phyloP scores from a whole-genome alignment of 2,113 vertebrate genomes.

The Anseranas semipalmata region DNA sequence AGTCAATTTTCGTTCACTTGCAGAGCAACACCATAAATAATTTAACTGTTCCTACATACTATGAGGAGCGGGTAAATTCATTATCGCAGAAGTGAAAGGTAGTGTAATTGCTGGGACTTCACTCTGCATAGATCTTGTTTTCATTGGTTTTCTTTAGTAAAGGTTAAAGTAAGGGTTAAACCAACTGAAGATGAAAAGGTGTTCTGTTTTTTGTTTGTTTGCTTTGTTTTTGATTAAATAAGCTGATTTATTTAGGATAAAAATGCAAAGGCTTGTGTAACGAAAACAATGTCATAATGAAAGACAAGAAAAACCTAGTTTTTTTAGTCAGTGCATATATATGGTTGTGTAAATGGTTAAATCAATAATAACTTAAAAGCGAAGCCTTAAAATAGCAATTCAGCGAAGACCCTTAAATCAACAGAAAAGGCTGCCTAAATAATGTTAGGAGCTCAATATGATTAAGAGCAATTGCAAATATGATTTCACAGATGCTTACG shows the following conservation, averaged over 20 bases:
- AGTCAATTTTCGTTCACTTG: background rate
- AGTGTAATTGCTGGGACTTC: background rate
- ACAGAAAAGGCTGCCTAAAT: slow-evolving; percentile 1
- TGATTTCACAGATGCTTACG: slow-evolving; percentile 27
- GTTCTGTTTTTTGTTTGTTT: background rate
- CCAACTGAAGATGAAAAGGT: background rate
- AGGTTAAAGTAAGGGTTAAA: background rate
- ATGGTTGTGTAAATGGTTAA: background rate
- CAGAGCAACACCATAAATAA: background rate
- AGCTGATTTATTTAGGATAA: background rate
- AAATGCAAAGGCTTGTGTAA: background rate
- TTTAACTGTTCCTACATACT: background rate
- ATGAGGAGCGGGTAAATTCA: background rate
- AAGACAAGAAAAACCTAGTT: background rate
- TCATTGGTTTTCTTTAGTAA: background rate
- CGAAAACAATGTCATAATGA: background rate
- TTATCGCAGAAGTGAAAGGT: background rate
- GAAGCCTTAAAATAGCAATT: background rate
- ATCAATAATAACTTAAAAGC: background rate
- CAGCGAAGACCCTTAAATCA: background rate
- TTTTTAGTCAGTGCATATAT: background rate
- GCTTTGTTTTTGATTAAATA: background rate
- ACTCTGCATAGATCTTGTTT: background rate
- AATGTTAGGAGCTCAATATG: background rate
- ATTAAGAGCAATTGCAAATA: slow-evolving; percentile 10